Conservation (phyloP, 2,888 invertebrate species). For the Phortica magna region DNA sequence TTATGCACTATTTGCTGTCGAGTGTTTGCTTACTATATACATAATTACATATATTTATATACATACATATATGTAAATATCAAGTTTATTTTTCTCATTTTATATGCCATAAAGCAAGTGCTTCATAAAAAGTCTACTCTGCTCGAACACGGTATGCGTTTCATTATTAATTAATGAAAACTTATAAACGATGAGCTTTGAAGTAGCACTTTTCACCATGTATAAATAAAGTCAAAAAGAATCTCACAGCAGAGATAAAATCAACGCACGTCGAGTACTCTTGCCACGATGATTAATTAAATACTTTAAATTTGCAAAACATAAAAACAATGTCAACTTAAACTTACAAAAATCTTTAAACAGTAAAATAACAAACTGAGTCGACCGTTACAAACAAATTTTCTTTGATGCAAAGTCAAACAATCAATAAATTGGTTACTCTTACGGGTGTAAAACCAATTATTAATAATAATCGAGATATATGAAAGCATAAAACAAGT, state of each 20-base stretch:
- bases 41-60: neutral
- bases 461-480: too few relatives aligned
- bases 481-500: too few relatives aligned
- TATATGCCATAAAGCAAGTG: too few relatives aligned
- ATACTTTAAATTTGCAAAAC: neutral
- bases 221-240: neutral
- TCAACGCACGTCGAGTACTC: neutral
- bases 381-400: too few relatives aligned
- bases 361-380: too few relatives aligned
- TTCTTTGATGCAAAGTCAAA: too few relatives aligned
- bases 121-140: neutral
- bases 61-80: too few relatives aligned
- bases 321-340: neutral
- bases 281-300: neutral
- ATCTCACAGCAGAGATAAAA: neutral
- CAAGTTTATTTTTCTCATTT: too few relatives aligned
- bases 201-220: conserved; percentile 2
- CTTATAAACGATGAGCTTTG: conserved; percentile 4
- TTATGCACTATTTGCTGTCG: conserved; percentile 15
- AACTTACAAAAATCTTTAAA: too few relatives aligned
- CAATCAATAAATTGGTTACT: too few relatives aligned
- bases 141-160: neutral
- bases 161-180: conserved; percentile 20
- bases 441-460: too few relatives aligned
- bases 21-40: neutral